Base-by-base conservation (phyloP, 2,797 vertebrate species). In the Chaenodraco wilsoni region DNA sequence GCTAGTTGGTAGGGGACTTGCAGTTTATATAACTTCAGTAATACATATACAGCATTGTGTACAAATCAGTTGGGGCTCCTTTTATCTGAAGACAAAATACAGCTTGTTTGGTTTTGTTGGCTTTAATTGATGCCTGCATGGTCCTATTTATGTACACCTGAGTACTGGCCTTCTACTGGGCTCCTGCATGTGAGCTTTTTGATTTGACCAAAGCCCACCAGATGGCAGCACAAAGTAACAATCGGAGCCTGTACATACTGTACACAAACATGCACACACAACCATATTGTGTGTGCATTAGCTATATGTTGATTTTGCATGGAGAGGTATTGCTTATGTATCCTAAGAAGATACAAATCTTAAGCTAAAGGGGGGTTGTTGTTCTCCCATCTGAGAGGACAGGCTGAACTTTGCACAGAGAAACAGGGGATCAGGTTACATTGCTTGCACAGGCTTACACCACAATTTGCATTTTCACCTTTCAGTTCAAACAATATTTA, bases 221-320 rank as follows among this genome's bases (percentile, higher is more conserved):
- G 91, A 82, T 89, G 88, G 89, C 88, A 88, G 90, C 84, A 92
- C 72, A 65, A 69, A 84, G 70, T 83, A 84, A 91, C 46, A 59
- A 60, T 37, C 0, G 40, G 31, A 19, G 52, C 40, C 45, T 19
- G 62, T 13, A 14, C 15, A 40, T 14, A 31, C 23, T 19, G 8
- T 21, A 3, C 3, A 23, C 43, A 17, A 41, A 17, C 50, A 57
- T 56, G 5, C 6, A 33, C 12, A 45, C 16, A 69, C 64, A 65
- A 49, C 13, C 9, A 61, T 31, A 19, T 56, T 44, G 19, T 23
- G 14, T 41, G 12, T 49, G 23, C 44, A 49, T 8, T 14, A 48
- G 12, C 16, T 62, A 7, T 2, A 37, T n/a, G 3, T 27, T 21
- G 2, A 55, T 52, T 70, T 55, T 46, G 45, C 14, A 45, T 23